Conservation (phyloP, 2,888 invertebrate species). For the Bugula neritina region DNA sequence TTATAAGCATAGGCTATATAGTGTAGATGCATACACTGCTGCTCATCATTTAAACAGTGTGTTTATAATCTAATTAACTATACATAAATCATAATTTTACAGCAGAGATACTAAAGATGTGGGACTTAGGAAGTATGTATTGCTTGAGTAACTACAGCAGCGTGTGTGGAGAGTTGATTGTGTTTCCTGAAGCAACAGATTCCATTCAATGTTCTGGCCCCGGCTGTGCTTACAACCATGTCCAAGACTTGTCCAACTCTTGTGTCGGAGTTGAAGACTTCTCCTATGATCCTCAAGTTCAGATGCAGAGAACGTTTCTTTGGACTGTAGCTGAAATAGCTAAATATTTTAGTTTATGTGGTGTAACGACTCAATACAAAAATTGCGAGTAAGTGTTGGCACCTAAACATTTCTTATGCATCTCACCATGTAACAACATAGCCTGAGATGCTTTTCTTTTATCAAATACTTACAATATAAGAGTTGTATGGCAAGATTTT, state of each 20-base stretch:
- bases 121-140: constrained; percentile 2
- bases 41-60: too few relatives aligned
- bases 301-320: neutral
- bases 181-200: neutral
- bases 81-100: neutral
- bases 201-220: neutral
- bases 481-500: too few relatives aligned
- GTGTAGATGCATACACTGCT: too few relatives aligned
- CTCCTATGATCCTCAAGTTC: neutral
- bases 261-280: neutral
- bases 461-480: too few relatives aligned
- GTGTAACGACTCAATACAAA: neutral
- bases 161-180: constrained; percentile 22
- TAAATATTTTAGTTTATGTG: neutral
- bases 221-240: neutral
- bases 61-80: too few relatives aligned
- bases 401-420: too few relatives aligned
- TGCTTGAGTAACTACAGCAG: neutral
- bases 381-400: neutral
- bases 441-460: too few relatives aligned
- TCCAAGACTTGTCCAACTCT: neutral
- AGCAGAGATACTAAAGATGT: neutral
- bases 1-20: neutral
- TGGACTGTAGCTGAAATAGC: neutral
- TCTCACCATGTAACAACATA: too few relatives aligned